Evolutionary conservation across 1,140 invertebrate genomes (phyloP).

Genomic region (Dermatophagoides farinae): DNA sequence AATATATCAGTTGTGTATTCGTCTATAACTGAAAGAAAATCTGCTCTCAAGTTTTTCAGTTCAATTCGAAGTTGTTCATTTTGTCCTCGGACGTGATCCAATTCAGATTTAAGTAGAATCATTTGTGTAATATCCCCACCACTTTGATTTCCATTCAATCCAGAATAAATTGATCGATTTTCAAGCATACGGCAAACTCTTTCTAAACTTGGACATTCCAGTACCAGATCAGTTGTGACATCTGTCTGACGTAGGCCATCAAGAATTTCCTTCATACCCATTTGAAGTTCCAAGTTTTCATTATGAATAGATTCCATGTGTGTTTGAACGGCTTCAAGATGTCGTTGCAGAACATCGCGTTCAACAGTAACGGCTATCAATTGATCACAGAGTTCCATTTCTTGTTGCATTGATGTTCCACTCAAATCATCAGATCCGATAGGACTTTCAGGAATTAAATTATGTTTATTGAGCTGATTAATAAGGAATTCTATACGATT

Average conservation of each 20-base stretch:
- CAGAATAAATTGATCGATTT: slow-evolving; percentile 1
- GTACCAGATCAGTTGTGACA: slow-evolving; percentile 11
- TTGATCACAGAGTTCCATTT: not conserved
- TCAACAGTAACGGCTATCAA: not conserved
- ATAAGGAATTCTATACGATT: not conserved
- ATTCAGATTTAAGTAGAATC: slow-evolving; percentile 15
- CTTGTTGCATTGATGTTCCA: not conserved
- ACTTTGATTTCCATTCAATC: not conserved
- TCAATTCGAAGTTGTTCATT: slow-evolving; percentile 16
- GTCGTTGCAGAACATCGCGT: not conserved
- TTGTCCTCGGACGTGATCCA: slow-evolving; percentile 16
- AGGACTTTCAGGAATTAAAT: not conserved
- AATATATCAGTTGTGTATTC: slow-evolving; percentile 11
- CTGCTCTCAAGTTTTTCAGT: slow-evolving; percentile 9
- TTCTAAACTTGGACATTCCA: slow-evolving; percentile 18
- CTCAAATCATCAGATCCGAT: not conserved
- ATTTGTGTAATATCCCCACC: slow-evolving; percentile 5
- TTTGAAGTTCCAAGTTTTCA: slow-evolving; percentile 15
- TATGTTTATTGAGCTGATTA: not conserved
- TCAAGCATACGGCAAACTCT: slow-evolving; percentile 12
- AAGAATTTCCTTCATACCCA: slow-evolving; percentile 18
- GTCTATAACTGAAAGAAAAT: slow-evolving; percentile 11
- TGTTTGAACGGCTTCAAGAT: not conserved
- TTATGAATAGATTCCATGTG: slow-evolving; percentile 10
- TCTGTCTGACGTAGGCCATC: slow-evolving; percentile 6